phyloP scores from a whole-genome alignment of 2,888 invertebrate genomes.

The Cheilosia pagana region DNA sequence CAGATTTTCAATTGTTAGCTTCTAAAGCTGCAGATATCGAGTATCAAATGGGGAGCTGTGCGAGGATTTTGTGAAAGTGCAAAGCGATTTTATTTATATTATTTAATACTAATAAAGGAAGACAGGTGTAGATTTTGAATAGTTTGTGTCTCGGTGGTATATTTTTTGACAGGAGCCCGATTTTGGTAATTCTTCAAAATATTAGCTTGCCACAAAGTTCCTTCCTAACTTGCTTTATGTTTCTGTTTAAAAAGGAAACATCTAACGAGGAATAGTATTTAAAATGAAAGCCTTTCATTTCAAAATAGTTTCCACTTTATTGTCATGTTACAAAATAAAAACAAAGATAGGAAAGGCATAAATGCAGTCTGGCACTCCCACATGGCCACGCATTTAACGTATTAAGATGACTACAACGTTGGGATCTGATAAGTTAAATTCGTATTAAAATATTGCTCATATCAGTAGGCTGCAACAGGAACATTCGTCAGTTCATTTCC shows the following conservation, averaged over 20 bases:
- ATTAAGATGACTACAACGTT: background rate
- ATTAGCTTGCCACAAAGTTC: no score
- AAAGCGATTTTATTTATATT: constrained; percentile 41
- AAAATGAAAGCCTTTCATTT: no score
- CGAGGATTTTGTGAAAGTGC: background rate
- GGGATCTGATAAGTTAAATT: background rate
- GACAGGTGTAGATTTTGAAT: background rate
- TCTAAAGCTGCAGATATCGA: background rate
- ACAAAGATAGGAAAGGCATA: no score
- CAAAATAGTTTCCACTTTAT: no score
- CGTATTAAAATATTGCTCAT: background rate
- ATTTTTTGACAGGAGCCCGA: no score
- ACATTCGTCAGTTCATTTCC: constrained; percentile 24
- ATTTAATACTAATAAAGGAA: constrained; percentile 32
- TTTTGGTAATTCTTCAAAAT: no score
- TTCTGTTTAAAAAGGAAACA: no score
- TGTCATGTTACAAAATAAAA: no score
- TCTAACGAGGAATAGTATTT: no score
- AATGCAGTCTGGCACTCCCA: no score
- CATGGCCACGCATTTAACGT: background rate
- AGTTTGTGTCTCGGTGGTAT: no score
- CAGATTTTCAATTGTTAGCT: constrained; percentile 52
- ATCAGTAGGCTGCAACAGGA: constrained; percentile 46
- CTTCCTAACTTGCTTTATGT: no score
- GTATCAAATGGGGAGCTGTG: background rate